Evolutionary conservation across 1,140 invertebrate genomes (phyloP).

Genomic region (Zaprionus capensis): DNA sequence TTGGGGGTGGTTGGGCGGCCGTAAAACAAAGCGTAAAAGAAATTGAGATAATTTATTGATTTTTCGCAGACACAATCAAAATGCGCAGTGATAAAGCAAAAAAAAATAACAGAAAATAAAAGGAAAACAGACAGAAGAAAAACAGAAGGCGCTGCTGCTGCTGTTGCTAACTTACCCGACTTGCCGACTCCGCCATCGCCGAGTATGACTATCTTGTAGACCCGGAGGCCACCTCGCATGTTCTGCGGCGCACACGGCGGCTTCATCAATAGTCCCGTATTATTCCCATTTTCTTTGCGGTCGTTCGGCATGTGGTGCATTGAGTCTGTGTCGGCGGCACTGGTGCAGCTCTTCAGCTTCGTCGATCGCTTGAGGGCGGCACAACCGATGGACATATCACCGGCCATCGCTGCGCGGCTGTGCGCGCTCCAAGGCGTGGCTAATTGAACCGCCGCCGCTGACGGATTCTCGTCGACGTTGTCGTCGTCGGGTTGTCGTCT

Average conservation of each 20-base stretch:
- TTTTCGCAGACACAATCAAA: constrained; percentile 67
- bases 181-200: constrained; percentile 94
- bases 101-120: not conserved
- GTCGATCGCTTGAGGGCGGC: constrained; percentile 72
- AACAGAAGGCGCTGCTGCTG: not conserved
- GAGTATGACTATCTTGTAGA: constrained; percentile 93
- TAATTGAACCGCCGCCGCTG: constrained; percentile 27
- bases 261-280: constrained; percentile 54
- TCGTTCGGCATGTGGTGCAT: constrained; percentile 58
- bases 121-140: not conserved
- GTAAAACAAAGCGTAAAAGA: constrained; percentile 76
- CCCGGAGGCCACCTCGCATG: constrained; percentile 88
- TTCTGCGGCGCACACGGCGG: constrained; percentile 78
- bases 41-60: constrained; percentile 81
- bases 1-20: constrained; percentile 32
- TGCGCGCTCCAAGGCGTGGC: constrained; percentile 44
- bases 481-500: constrained; percentile 20
- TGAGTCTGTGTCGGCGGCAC: constrained; percentile 63
- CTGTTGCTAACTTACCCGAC: constrained; percentile 86
- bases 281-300: constrained; percentile 63
- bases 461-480: constrained; percentile 15
- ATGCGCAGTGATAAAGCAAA: constrained; percentile 57
- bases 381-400: constrained; percentile 82
- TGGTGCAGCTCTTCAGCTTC: constrained; percentile 72
- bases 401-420: constrained; percentile 59